Conservation (phyloP, 2,888 invertebrate species). For the Hymenopus coronatus region DNA sequence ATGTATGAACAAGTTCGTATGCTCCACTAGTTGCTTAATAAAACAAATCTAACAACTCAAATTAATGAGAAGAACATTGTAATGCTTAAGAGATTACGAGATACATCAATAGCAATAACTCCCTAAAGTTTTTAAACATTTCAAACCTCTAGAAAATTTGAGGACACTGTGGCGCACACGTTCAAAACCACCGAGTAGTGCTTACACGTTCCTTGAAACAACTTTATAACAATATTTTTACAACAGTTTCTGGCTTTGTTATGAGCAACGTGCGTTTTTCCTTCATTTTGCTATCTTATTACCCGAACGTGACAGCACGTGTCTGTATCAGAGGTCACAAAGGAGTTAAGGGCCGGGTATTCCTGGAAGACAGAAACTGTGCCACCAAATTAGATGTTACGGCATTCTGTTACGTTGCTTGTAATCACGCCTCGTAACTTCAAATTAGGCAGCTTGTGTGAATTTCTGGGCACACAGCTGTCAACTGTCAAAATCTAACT, state of each 20-base stretch:
- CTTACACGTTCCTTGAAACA: no score
- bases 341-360: background rate
- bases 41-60: no score
- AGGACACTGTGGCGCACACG: no score
- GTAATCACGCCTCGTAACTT: background rate
- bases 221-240: background rate
- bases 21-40: no score
- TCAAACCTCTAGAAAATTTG: no score
- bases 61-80: no score
- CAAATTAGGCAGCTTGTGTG: background rate
- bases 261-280: background rate
- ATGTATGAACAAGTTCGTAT: no score
- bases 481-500: background rate
- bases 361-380: background rate
- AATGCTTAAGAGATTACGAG: no score
- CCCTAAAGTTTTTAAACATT: no score
- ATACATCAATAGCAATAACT: no score
- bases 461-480: background rate
- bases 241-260: background rate
- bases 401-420: background rate
- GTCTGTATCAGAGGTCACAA: background rate
- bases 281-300: background rate
- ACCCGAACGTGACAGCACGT: background rate
- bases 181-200: no score
- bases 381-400: background rate